Conservation (phyloP, 2,797 vertebrate species). For the Sebastes wilsoni region DNA sequence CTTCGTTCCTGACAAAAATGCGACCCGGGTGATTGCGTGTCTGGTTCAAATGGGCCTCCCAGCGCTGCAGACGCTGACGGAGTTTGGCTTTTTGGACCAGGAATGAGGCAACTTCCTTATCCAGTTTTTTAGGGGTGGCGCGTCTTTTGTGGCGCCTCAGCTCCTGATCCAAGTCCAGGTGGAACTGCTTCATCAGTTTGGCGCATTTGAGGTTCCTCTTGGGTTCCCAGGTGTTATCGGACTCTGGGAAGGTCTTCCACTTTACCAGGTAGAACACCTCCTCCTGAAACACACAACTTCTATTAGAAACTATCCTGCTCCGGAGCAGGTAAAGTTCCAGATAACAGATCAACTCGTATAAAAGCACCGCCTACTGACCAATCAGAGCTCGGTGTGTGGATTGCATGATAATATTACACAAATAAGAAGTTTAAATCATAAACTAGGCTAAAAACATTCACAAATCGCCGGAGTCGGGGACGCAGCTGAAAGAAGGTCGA, state of each 20-base stretch:
- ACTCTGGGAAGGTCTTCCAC: conserved; percentile 87
- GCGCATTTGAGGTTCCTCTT: conserved; percentile 88
- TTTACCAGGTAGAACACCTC: conserved; percentile 91
- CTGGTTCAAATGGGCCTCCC: conserved; percentile 87
- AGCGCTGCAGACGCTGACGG: conserved; percentile 80
- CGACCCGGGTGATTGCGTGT: conserved; percentile 87
- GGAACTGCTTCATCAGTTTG: conserved; percentile 87
- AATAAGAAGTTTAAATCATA: no score
- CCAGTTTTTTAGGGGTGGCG: conserved; percentile 70
- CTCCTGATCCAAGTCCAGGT: conserved; percentile 84
- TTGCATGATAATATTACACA: no score
- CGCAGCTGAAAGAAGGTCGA: no score
- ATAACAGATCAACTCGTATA: no score
- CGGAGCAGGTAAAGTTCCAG: rapidly evolving
- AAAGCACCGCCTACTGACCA: no score
- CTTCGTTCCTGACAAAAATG: conserved; percentile 88
- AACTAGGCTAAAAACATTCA: no score
- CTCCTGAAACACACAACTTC: conserved; percentile 71
- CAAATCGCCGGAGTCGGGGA: no score
- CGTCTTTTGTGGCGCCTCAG: conserved; percentile 72
- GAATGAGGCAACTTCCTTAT: conserved; percentile 75
- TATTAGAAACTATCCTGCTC: not conserved
- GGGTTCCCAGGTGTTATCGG: conserved; percentile 90
- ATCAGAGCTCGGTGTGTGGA: no score
- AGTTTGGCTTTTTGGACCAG: conserved; percentile 87